Evolutionary conservation across 1,140 invertebrate species (phyloP), one percentile per base, ranked within the genome.

Genomic region (Zaprionus nigranus): DNA sequence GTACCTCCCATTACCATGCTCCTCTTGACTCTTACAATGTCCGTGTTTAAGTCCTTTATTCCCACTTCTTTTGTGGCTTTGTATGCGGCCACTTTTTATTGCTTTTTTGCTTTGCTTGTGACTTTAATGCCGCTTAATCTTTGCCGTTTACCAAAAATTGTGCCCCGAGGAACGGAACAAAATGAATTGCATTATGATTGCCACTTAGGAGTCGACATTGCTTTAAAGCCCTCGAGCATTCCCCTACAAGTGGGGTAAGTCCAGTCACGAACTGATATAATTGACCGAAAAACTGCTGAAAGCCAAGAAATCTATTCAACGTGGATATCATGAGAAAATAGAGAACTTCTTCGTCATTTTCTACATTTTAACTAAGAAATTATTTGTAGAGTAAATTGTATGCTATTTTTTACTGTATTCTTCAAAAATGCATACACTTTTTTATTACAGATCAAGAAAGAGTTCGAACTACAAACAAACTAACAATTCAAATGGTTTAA

Each of bases 101-200:
- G 82, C 83, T 76, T 63, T 70, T 66, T 62, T 54, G 79, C 63
- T 86, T 85, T 88, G 80, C 71, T 68, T 78, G 76, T 76, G 77
- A 83, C 75, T 84, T 78, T 71, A 88, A 84, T 84, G 85, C 85
- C 62, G 85, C 84, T 82, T 88, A 88, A 88, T 88, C 84, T 88
- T 78, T 81, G 85, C 78, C 84, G 78, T 88, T 87, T 87, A 88
- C 77, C 84, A 79, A 86, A 86, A 88, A 87, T 82, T 80, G 71
- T 71, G 81, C 85, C 84, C 84, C 81, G 68, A 84, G 84, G 84
- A 84, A 64, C 78, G 78, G 71, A 78, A 75, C 74, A 72, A 73
- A 88, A 90, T 88, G 84, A 88, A 88, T 88, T 88, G 84, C 84
- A 87, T 81, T 88, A 88, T 88, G 84, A 87, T 88, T 88, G 67